These are phyloP conservation scores for Physella acuta DNA, from an alignment of 1,140 invertebrate species.

Conservation along the genomic window DNA sequence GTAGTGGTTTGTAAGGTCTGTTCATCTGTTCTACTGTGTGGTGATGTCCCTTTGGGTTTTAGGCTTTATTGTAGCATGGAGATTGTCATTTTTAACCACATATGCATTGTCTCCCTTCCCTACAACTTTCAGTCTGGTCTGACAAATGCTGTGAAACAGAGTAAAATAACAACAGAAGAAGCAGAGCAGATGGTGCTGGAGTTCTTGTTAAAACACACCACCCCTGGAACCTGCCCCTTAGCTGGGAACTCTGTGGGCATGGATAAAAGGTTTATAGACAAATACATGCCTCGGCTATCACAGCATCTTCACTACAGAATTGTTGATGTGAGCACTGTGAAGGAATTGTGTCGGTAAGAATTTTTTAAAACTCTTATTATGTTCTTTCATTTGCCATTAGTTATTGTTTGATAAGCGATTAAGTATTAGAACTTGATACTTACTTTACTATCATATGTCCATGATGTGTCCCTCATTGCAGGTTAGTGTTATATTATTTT, in stretches of 20 bases:
- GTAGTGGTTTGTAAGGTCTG: too few relatives aligned
- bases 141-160: conserved; percentile 70
- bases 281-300: conserved; percentile 61
- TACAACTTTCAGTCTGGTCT: conserved; percentile 65
- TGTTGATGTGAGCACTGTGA: conserved; percentile 88
- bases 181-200: conserved; percentile 75
- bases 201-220: conserved; percentile 74
- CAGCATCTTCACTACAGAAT: conserved; percentile 88
- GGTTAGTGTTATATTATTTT: neutral
- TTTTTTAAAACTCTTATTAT: neutral
- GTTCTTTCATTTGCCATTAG: neutral
- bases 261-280: conserved; percentile 65
- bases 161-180: conserved; percentile 67
- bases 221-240: conserved; percentile 70
- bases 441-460: conserved; percentile 4
- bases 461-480: neutral
- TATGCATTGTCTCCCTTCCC: neutral
- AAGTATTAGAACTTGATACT: neutral
- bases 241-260: conserved; percentile 88
- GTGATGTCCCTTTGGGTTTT: too few relatives aligned
- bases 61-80: too few relatives aligned
- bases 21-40: too few relatives aligned
- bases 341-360: conserved; percentile 73
- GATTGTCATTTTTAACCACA: too few relatives aligned
- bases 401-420: neutral